Evolutionary conservation across 2,888 invertebrate genomes (phyloP), one percentile per base, ranked within the genome.

Genomic region (Agelastica alni): DNA sequence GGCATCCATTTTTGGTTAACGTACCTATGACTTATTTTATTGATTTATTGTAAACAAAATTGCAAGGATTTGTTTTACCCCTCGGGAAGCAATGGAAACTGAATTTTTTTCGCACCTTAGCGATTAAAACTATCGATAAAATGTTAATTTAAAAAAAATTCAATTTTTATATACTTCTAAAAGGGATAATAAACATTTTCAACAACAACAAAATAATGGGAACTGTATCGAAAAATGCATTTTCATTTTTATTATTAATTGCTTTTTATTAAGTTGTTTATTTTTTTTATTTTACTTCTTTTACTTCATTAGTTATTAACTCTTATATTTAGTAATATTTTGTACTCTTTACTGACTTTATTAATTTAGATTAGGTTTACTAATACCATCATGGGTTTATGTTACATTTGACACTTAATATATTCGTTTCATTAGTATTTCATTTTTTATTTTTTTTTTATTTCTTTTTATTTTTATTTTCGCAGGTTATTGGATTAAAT

Each of bases 1-100:
- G 88, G 52, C 49, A 42, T 52, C 56, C 60, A 12, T 34, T 56
- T 56, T 47, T 55, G 51, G 31, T 56, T 12, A 48, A 41, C 36
- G 34, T 55, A 26, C 54, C 56, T 10, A 26, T 49, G 22, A 47
- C 58, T 14, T 57, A 51, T 51, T 54, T 47, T 22, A 51, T 58
- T 32, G 43, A 57, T 44, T 51, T 43, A 12, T 41, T 41, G 16
- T 49, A 32, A 41, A 49, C 10, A 6, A 26, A n/a, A n/a, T n/a
- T n/a, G n/a, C n/a, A n/a, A n/a, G n/a, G n/a, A n/a, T n/a, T n/a
- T n/a, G n/a, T n/a, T n/a, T n/a, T n/a, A n/a, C n/a, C n/a, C n/a
- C n/a, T n/a, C n/a, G n/a, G n/a, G n/a, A n/a, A n/a, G n/a, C n/a
- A n/a, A n/a, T n/a, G n/a, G n/a, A n/a, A n/a, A n/a, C n/a, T n/a